These are phyloP conservation scores for Parnassius glacialis DNA, from an alignment of 2,888 invertebrate species.

Conservation along the genomic window DNA sequence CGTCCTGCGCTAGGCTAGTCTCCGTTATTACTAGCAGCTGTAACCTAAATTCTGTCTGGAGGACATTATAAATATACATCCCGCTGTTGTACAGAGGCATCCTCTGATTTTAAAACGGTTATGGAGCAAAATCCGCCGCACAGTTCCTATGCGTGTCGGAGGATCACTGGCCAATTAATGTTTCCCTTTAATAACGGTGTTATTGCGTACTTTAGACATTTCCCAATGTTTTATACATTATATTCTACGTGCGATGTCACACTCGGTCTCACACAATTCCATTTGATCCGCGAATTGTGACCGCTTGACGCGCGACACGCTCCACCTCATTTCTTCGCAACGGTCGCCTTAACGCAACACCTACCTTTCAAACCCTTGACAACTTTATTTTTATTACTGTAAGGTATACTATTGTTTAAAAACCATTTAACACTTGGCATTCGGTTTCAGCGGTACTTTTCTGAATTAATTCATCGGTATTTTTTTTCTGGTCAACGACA, in stretches of 20 bases:
- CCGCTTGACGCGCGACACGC: slow-evolving; percentile 33
- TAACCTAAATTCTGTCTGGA: too few relatives aligned
- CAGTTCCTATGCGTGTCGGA: too few relatives aligned
- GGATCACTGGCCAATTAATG: too few relatives aligned
- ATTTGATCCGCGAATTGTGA: slow-evolving; percentile 30
- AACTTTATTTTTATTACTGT: neutral
- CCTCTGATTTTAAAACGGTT: too few relatives aligned
- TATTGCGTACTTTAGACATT: neutral
- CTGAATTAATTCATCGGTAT: slow-evolving; percentile 65
- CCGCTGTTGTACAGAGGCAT: too few relatives aligned
- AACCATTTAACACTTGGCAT: slow-evolving; percentile 19
- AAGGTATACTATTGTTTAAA: slow-evolving; percentile 32
- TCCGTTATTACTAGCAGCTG: too few relatives aligned
- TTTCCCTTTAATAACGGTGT: too few relatives aligned
- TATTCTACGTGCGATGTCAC: slow-evolving; percentile 29
- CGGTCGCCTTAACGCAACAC: slow-evolving; percentile 17
- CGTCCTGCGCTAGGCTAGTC: too few relatives aligned
- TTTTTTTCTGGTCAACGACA: slow-evolving; percentile 53
- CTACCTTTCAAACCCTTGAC: neutral
- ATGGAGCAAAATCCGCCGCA: too few relatives aligned
- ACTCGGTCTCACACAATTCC: slow-evolving; percentile 34
- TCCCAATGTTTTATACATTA: slow-evolving; percentile 15
- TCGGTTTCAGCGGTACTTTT: slow-evolving; percentile 52
- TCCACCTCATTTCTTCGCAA: slow-evolving; percentile 32
- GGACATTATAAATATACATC: too few relatives aligned